Conservation (phyloP, 2,888 invertebrate species). For the Liodrosophila aerea region DNA sequence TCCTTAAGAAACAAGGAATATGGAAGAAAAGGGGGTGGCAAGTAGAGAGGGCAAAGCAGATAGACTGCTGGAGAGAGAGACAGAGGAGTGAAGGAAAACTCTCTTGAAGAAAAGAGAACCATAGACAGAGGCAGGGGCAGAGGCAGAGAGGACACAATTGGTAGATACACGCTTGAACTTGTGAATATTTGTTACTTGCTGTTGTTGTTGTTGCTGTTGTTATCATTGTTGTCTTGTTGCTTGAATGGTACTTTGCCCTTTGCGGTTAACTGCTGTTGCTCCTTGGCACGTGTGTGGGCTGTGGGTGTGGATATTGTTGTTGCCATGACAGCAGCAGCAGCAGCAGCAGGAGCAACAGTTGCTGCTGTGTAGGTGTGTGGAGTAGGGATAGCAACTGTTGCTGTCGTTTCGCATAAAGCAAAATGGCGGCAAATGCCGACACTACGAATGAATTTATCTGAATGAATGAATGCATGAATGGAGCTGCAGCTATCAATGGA, state of each 20-base stretch:
- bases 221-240: no score
- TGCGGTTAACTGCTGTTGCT: constrained; percentile 31
- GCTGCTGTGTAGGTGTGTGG: constrained; percentile 3
- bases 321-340: constrained; percentile 33
- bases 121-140: not conserved
- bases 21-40: no score
- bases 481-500: constrained; percentile 54
- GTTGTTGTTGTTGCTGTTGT: constrained; percentile 9
- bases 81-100: no score
- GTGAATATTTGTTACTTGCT: no score
- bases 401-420: constrained; percentile 13
- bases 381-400: constrained; percentile 45
- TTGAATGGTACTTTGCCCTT: constrained; percentile 70
- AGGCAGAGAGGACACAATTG: constrained; percentile 3
- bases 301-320: constrained; percentile 27
- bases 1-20: constrained; percentile 1
- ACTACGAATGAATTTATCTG: constrained; percentile 15
- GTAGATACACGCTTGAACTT: constrained; percentile 5
- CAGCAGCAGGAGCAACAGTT: constrained; percentile 22
- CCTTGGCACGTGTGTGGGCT: constrained; percentile 50
- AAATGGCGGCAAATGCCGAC: constrained; percentile 49
- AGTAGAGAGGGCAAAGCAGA: no score
- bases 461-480: constrained; percentile 42
- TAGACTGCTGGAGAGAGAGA: no score
- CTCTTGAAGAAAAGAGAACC: no score